phyloP scores from a whole-genome alignment of 2,113 vertebrate genomes.

The Gallinago media region DNA sequence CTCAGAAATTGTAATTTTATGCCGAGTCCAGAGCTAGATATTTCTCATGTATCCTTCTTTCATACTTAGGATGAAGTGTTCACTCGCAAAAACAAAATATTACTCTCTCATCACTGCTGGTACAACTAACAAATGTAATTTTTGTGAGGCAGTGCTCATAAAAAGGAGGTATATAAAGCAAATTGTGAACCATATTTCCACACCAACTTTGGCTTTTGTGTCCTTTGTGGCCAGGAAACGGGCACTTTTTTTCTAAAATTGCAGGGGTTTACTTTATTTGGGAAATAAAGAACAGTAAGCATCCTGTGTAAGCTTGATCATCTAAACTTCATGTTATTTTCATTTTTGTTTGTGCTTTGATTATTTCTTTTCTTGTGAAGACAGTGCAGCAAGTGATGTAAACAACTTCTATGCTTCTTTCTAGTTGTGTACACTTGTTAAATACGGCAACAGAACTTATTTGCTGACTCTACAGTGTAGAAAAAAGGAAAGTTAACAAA shows the following conservation, averaged over 20 bases:
- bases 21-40: not conserved
- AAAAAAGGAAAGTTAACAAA: not conserved
- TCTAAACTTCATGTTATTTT: not conserved
- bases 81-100: not conserved
- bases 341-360: not conserved
- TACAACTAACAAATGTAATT: not conserved
- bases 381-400: not conserved
- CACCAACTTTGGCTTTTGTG: not conserved
- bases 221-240: not conserved
- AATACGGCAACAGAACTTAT: not conserved
- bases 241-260: not conserved
- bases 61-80: not conserved
- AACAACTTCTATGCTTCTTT: not conserved
- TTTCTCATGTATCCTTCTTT: not conserved
- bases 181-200: not conserved
- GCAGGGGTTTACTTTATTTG: not conserved
- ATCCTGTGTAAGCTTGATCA: not conserved
- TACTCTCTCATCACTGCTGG: not conserved
- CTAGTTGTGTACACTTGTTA: not conserved
- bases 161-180: not conserved
- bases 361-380: not conserved
- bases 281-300: not conserved
- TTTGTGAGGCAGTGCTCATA: not conserved
- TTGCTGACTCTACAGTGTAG: not conserved
- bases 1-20: not conserved